These are phyloP conservation scores for Pogonognathellus flavescens DNA, from an alignment of 1,140 invertebrate genomes.

Conservation along the genomic window DNA sequence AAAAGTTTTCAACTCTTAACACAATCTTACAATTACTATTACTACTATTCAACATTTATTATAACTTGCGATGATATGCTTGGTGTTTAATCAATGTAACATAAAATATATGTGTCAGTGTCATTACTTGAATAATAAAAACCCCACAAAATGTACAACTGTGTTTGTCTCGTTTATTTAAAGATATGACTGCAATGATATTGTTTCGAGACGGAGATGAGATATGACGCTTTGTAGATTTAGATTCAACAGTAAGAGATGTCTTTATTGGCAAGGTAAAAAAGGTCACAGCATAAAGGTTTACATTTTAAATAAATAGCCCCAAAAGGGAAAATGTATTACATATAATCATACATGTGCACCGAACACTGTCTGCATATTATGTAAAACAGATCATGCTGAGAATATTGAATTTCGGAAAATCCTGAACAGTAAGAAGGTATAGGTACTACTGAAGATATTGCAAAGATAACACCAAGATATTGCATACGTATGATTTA, in stretches of 20 bases:
- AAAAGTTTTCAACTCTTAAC: not conserved
- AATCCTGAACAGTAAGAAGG: no score
- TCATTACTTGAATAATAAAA: constrained; percentile 56
- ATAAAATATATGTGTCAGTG: constrained; percentile 34
- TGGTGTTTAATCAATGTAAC: constrained; percentile 42
- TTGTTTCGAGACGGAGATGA: not conserved
- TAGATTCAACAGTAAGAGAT: not conserved
- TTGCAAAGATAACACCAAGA: no score
- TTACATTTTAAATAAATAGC: no score
- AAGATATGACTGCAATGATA: no score
- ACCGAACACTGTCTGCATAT: no score
- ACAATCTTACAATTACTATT: not conserved
- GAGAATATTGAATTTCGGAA: no score
- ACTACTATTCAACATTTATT: not conserved
- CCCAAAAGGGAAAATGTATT: no score
- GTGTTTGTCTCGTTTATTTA: not conserved
- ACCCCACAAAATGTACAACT: constrained; percentile 55
- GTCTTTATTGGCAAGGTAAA: constrained; percentile 22
- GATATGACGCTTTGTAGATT: not conserved
- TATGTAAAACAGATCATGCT: no score
- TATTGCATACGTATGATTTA: no score
- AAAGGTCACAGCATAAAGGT: constrained; percentile 25
- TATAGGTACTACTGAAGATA: no score
- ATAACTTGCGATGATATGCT: constrained; percentile 9
- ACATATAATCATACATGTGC: no score